These are phyloP conservation scores for Troides oblongomaculatus DNA, from an alignment of 2,888 invertebrate species.

Conservation along the genomic window DNA sequence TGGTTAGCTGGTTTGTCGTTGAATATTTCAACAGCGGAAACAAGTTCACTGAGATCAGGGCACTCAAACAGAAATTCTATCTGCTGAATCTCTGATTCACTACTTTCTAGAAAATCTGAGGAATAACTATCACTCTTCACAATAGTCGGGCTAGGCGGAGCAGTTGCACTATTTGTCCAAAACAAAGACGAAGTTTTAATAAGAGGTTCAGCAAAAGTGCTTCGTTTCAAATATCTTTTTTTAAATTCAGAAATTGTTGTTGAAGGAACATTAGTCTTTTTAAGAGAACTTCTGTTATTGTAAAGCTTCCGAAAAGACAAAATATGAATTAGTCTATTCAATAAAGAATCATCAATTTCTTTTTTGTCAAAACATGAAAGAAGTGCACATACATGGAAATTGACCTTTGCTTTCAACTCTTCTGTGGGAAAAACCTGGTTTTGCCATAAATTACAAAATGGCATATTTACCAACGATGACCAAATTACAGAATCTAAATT, in stretches of 20 bases:
- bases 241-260: slow-evolving; percentile 61
- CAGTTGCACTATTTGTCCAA: slow-evolving; percentile 37
- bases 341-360: slow-evolving; percentile 62
- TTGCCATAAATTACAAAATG: slow-evolving; percentile 60
- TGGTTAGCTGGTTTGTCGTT: slow-evolving; percentile 52
- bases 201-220: slow-evolving; percentile 61
- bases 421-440: slow-evolving; percentile 43
- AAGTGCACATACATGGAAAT: slow-evolving; percentile 65
- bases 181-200: slow-evolving; percentile 43
- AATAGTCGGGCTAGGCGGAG: slow-evolving; percentile 52
- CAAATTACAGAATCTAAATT: slow-evolving; percentile 59
- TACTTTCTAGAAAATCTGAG: slow-evolving; percentile 33
- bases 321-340: slow-evolving; percentile 62
- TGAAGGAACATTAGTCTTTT: slow-evolving; percentile 48
- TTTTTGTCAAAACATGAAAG: slow-evolving; percentile 64
- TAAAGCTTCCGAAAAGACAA: slow-evolving; percentile 66
- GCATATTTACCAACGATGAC: slow-evolving; percentile 56
- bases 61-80: slow-evolving; percentile 63
- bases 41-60: slow-evolving; percentile 68
- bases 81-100: slow-evolving; percentile 43
- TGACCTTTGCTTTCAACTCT: slow-evolving; percentile 60
- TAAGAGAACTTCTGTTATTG: slow-evolving; percentile 66
- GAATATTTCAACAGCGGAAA: slow-evolving; percentile 66
- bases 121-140: slow-evolving; percentile 48
- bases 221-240: slow-evolving; percentile 66